Evolutionary conservation across 2,797 vertebrate genomes (phyloP).

Genomic region (Oreonectes daqikongensis): DNA sequence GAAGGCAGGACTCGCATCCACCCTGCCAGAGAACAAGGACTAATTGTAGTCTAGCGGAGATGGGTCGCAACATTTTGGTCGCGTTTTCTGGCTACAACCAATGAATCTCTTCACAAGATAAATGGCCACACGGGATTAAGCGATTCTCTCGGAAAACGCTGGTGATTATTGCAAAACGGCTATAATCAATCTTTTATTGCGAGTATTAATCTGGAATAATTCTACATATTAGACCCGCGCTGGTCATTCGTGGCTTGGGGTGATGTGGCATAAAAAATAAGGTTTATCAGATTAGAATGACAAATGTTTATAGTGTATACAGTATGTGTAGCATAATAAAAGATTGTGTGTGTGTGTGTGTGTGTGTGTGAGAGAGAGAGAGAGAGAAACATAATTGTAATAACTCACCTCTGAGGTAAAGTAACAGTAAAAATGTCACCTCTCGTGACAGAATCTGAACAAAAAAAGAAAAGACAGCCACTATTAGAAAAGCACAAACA

Average conservation of each 20-base stretch:
- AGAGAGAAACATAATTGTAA: background rate
- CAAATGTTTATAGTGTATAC: conserved; percentile 9
- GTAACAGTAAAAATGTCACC: conserved; percentile 58
- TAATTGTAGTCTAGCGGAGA: conserved; percentile 43
- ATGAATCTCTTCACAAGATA: conserved; percentile 40
- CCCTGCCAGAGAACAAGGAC: conserved; percentile 64
- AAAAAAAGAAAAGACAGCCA: conserved; percentile 55
- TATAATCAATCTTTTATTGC: conserved; percentile 66
- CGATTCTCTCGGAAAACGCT: conserved; percentile 22
- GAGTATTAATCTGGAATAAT: conserved; percentile 62
- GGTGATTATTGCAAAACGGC: conserved; percentile 42
- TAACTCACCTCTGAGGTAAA: conserved; percentile 67
- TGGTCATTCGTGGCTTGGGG: conserved; percentile 28
- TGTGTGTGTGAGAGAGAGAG: background rate
- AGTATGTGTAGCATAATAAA: no score
- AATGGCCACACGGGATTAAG: conserved; percentile 36
- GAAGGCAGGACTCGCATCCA: conserved; percentile 63
- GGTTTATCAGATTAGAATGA: conserved; percentile 32
- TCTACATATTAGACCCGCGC: conserved; percentile 58
- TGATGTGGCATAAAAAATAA: conserved; percentile 33
- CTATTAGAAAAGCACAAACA: conserved; percentile 14
- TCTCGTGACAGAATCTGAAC: conserved; percentile 62
- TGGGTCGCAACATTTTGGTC: conserved; percentile 1
- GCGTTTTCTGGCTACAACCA: conserved; percentile 17
- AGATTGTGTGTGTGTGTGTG: no score